phyloP scores from a whole-genome alignment of 2,797 vertebrate genomes.

The Xenentodon cancila region DNA sequence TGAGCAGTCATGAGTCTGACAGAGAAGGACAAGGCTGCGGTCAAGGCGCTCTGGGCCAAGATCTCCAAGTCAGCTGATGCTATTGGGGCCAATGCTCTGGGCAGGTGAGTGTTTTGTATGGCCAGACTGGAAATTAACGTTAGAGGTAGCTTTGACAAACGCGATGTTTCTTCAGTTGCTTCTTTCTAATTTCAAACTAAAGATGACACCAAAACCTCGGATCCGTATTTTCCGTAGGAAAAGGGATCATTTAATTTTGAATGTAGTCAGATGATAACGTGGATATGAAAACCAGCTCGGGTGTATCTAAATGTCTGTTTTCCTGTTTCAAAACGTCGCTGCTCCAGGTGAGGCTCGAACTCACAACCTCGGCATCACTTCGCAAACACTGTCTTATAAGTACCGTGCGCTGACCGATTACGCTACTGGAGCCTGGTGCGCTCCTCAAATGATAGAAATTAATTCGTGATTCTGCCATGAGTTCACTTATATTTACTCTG shows the following conservation, averaged over 20 bases:
- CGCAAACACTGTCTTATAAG: background rate
- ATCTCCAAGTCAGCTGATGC: slow-evolving; percentile 34
- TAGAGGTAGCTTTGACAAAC: background rate
- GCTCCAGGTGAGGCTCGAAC: slow-evolving; percentile 95
- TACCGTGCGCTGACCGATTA: slow-evolving; percentile 1
- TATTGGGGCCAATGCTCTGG: slow-evolving; percentile 73
- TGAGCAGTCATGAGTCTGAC: slow-evolving; percentile 77
- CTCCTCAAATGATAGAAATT: too few species aligned
- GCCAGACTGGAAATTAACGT: rapidly evolving
- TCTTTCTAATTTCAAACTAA: background rate
- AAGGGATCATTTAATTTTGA: too few species aligned
- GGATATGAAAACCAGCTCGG: too few species aligned
- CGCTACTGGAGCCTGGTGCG: background rate
- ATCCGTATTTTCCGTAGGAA: too few species aligned
- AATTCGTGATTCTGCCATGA: too few species aligned
- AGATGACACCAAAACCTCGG: too few species aligned
- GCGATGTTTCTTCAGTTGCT: too few species aligned
- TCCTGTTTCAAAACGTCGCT: slow-evolving; percentile 26
- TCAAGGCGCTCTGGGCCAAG: slow-evolving; percentile 73
- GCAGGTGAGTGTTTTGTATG: slow-evolving; percentile 69
- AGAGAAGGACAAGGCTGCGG: slow-evolving; percentile 73
- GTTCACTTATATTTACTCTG: background rate
- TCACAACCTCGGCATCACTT: background rate
- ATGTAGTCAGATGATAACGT: too few species aligned
- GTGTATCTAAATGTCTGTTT: too few species aligned